Conservation (phyloP, 92 coral and sea anemone species). For the Muricea muricata region DNA sequence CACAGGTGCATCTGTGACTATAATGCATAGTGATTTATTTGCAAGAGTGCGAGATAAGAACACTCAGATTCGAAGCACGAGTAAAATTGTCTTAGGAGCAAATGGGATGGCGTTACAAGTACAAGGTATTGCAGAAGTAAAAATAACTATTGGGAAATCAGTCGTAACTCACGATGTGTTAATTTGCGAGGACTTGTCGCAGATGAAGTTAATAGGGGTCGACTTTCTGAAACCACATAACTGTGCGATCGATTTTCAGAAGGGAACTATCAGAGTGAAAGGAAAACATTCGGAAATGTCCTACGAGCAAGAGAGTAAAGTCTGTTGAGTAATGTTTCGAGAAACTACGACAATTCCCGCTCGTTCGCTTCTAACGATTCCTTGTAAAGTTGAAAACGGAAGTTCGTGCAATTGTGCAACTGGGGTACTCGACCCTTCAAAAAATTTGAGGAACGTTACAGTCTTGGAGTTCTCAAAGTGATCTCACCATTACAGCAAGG, state of each 20-base stretch:
- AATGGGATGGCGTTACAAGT: constrained; percentile 30
- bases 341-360: constrained; percentile 23
- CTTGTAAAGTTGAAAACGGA: constrained; percentile 47
- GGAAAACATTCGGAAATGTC: constrained; percentile 30
- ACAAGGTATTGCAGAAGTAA: constrained; percentile 12
- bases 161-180: constrained; percentile 23
- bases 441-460: constrained; percentile 46
- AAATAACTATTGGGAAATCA: constrained; percentile 4
- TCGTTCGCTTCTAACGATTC: neutral
- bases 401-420: neutral
- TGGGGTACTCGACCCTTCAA: constrained; percentile 44
- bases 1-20: constrained; percentile 49
- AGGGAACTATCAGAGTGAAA: constrained; percentile 7
- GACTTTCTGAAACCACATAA: constrained; percentile 37
- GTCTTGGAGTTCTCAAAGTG: constrained; percentile 30
- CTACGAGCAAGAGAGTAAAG: neutral
- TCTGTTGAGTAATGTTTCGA: constrained; percentile 22
- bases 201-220: constrained; percentile 37
- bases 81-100: constrained; percentile 42
- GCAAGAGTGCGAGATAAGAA: constrained; percentile 37
- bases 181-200: constrained; percentile 41
- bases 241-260: constrained; percentile 42
- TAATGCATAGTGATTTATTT: constrained; percentile 45
- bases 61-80: constrained; percentile 22
- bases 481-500: constrained; percentile 6